These are phyloP conservation scores for Aphidius colemani DNA, from an alignment of 2,888 invertebrate species.

Conservation along the genomic window DNA sequence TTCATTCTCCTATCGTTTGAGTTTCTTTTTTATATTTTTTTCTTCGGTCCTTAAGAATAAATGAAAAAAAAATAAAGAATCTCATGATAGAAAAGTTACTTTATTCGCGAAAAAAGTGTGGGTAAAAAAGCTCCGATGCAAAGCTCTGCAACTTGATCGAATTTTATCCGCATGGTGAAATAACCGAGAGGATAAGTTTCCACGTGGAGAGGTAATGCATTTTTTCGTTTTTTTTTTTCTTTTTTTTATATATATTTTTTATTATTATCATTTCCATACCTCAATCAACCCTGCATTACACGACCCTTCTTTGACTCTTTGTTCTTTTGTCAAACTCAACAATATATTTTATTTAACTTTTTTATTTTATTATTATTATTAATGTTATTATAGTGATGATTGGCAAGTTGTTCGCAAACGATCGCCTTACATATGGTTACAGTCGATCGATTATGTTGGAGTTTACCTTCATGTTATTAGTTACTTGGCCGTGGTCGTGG, in stretches of 20 bases:
- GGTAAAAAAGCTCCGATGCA: not conserved
- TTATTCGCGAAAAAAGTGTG: no score
- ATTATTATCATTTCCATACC: not conserved
- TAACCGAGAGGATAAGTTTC: conserved; percentile 25
- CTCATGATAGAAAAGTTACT: not conserved
- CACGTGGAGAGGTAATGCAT: conserved; percentile 19
- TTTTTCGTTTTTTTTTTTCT: conserved; percentile 1
- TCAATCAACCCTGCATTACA: not conserved
- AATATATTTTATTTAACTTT: no score
- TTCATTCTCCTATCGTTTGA: no score
- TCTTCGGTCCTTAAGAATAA: no score
- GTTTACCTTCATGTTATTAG: conserved; percentile 25
- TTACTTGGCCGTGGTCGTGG: conserved; percentile 17
- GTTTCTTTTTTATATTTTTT: no score
- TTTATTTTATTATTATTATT: no score
- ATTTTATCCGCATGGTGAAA: conserved; percentile 24
- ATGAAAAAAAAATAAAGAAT: not conserved
- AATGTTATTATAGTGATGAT: no score
- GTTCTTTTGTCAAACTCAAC: not conserved
- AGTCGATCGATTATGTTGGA: conserved; percentile 24
- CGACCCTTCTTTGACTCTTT: conserved; percentile 4
- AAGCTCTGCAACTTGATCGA: conserved; percentile 20
- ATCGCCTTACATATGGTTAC: not conserved
- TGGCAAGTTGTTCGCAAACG: not conserved
- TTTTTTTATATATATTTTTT: conserved; percentile 15